phyloP scores from a whole-genome alignment of 2,797 vertebrate genomes.

The Oreochromis mossambicus region DNA sequence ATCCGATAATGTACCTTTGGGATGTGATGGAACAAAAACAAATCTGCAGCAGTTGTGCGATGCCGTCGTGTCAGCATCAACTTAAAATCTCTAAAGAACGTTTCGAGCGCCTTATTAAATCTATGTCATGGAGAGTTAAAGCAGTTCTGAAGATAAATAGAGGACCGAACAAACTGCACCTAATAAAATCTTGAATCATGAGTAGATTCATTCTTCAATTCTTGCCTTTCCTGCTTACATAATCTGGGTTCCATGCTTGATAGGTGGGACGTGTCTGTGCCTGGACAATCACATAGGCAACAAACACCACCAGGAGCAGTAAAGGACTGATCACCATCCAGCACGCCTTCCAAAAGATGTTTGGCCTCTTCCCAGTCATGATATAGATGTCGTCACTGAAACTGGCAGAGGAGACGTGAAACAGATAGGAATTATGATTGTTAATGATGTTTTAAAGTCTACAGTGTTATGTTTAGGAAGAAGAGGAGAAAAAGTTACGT shows the following conservation, averaged over 20 bases:
- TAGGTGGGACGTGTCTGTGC: conserved; percentile 70
- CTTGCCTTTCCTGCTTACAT: conserved; percentile 70
- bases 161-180: background rate
- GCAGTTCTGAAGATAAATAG: background rate
- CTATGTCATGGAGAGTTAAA: background rate
- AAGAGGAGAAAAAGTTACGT: conserved; percentile 62
- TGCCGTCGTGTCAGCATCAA: background rate
- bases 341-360: conserved; percentile 82
- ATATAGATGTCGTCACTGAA: conserved; percentile 83
- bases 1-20: background rate
- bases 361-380: conserved; percentile 84
- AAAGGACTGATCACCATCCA: conserved; percentile 87
- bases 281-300: conserved; percentile 78
- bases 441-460: background rate
- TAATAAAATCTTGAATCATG: background rate
- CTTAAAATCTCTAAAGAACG: background rate
- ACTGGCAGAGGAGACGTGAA: conserved; percentile 55
- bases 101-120: background rate
- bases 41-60: background rate
- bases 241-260: conserved; percentile 82
- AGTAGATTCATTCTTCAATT: background rate
- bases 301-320: conserved; percentile 78
- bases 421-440: background rate
- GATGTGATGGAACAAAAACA: background rate
- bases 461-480: background rate